These are phyloP conservation scores for Rhyacophila evoluta DNA, from an alignment of 2,888 invertebrate species.

Conservation along the genomic window DNA sequence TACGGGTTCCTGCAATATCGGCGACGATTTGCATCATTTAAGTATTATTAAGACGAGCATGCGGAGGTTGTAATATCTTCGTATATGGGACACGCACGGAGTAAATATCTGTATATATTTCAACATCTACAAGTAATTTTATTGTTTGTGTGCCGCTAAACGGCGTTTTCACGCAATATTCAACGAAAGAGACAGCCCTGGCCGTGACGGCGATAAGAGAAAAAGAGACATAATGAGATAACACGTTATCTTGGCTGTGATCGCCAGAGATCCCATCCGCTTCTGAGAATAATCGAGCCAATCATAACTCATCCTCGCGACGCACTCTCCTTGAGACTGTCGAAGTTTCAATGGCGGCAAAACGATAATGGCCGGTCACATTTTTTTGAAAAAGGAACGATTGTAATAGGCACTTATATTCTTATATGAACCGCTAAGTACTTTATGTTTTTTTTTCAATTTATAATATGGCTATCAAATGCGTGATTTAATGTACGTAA, in stretches of 20 bases:
- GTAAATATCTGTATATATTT: neutral
- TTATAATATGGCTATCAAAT: no score
- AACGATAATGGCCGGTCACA: constrained; percentile 34
- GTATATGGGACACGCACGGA: no score
- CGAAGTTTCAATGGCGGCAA: constrained; percentile 31
- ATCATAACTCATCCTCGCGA: constrained; percentile 35
- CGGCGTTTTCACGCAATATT: constrained; percentile 9
- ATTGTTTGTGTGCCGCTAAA: neutral
- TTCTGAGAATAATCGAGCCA: constrained; percentile 4
- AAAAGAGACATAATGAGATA: neutral
- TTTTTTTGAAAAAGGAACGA: constrained; percentile 1
- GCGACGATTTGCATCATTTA: no score
- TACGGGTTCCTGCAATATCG: no score
- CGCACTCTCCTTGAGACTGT: constrained; percentile 6
- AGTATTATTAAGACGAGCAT: no score
- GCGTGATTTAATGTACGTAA: no score
- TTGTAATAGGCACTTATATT: neutral
- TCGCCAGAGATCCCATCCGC: constrained; percentile 33
- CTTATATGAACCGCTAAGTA: neutral
- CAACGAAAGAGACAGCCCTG: neutral
- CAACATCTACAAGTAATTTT: neutral
- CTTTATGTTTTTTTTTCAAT: no score
- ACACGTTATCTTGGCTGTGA: constrained; percentile 29
- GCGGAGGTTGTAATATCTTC: no score
- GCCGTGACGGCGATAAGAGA: neutral